Evolutionary conservation across 2,113 vertebrate species (phyloP), one percentile per base, ranked within the genome.

Genomic region (Pedionomus torquatus): DNA sequence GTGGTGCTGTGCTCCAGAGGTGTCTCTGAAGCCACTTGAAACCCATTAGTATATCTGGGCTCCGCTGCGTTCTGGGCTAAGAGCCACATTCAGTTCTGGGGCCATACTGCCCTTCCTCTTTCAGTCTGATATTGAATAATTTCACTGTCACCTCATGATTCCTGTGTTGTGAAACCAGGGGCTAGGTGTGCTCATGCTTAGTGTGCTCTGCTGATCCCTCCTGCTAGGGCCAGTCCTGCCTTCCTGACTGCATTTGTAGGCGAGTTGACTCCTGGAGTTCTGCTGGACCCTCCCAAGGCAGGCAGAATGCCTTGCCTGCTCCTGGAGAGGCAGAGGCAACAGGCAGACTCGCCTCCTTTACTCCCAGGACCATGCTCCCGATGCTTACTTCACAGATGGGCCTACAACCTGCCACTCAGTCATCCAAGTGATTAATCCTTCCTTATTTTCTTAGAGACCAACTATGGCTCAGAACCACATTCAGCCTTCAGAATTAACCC

Each of bases 401-500:
- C 43, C 68, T 71, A 28, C 23, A 46, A 60, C 52, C 46, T 84
- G 69, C 0, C 1, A 63, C 68, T 69, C 57, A 25, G 54, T 80
- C 8, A 1, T 74, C 57, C 51, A 33, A 58, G 43, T 33, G 55
- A 55, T 25, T 63, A 61, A 87, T 24, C 49, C 35, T 87, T 68
- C 63, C 48, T 30, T 95, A 0, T 65, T 81, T 91, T 25, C 57
- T 94, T 75, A 66, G 33, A 82, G 49, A 81, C 71, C 31, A 88
- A 1, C 69, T 78, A 7, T 39, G n/a, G 65, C 89, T 91, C 66
- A 69, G 87, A 82, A 87, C 85, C 74, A 89, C 49, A 91, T 58
- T 70, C 81, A 69, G 80, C 81, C 63, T 58, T 85, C 86, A 69
- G 78, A 81, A 91, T 94, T 94, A 91, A 83, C 82, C 58, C 75